Conservation (phyloP, 2,113 vertebrate species). For the Chauna torquata region DNA sequence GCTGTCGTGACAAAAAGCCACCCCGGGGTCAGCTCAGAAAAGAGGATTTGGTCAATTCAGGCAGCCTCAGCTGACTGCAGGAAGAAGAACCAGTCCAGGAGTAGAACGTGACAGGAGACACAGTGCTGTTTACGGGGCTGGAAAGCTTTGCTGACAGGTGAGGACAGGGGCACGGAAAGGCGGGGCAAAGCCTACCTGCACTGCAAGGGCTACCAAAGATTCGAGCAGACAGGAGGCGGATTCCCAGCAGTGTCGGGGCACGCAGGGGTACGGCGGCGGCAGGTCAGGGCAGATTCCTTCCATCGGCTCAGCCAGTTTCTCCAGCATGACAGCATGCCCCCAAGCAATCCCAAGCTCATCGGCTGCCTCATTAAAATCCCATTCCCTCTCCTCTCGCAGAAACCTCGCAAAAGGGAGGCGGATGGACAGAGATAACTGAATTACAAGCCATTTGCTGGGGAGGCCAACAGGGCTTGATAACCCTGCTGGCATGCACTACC, state of each 20-base stretch:
- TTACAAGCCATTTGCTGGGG: neutral
- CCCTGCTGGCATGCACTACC: neutral
- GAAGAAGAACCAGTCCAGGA: neutral
- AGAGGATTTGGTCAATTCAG: neutral
- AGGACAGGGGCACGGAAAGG: rapidly evolving
- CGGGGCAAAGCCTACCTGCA: neutral
- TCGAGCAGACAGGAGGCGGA: neutral
- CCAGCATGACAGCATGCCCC: neutral
- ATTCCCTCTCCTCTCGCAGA: neutral
- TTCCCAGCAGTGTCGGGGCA: neutral
- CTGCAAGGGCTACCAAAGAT: neutral
- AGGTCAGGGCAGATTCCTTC: conserved; percentile 53
- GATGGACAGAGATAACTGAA: neutral
- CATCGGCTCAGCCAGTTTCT: conserved; percentile 40
- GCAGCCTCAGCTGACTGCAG: neutral
- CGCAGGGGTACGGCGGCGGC: neutral
- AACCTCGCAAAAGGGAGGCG: neutral
- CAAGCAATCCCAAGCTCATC: conserved; percentile 9
- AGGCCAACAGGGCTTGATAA: neutral
- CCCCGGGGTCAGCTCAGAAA: neutral
- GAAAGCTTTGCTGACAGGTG: neutral
- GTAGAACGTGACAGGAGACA: rapidly evolving
- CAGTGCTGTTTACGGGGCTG: rapidly evolving
- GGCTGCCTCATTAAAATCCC: neutral
- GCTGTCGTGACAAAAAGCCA: neutral